Evolutionary conservation across 2,797 vertebrate species (phyloP), one percentile per base, ranked within the genome.

Genomic region (Pantherophis alleghaniensis): DNA sequence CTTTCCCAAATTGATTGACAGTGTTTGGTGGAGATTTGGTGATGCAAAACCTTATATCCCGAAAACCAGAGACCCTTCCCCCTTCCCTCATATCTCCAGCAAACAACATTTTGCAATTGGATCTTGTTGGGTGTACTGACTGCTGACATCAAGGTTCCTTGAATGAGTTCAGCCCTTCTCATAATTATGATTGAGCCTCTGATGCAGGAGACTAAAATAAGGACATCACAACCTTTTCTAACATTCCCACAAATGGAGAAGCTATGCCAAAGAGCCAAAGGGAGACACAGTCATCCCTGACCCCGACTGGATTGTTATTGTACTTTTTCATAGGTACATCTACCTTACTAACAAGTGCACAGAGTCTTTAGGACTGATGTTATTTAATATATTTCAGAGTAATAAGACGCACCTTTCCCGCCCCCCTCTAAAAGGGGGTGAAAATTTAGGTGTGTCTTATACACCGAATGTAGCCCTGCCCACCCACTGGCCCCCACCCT

Each of bases 1-100:
- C 24, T 97, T 97, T 95, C 90, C 92, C 93, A 94, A 94, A 93
- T 56, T 93, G 86, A 96, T 95, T 92, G 95, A 86, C 69, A 95
- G 51, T 93, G 89, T 93, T 94, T 83, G 86, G 79, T 4, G 74
- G 88, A 37, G 47, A 42, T 57, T 93, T 90, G 94, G 91, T 18
- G 37, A 57, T 89, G 91, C 53, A 94, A 92, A 94, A 93, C 95
- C 66, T 91, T 88, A 53, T 88, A 96, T 90, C 11, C 55, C n/a
- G 93, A 51, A 61, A 94, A 4, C 60, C 69, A 83, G 18, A 93
- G 79, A 42, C 47, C 83, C 95, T n/a, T n/a, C 10, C 12, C 26
- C 28, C 28, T 14, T 66, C 95, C 83, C 89, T 95, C 95, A 96
- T 94, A 94, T 86, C 32, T 94, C 56, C 61, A 22, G 0, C 0